Conservation (phyloP, 2,797 vertebrate species). For the Anguilla pacifica region DNA sequence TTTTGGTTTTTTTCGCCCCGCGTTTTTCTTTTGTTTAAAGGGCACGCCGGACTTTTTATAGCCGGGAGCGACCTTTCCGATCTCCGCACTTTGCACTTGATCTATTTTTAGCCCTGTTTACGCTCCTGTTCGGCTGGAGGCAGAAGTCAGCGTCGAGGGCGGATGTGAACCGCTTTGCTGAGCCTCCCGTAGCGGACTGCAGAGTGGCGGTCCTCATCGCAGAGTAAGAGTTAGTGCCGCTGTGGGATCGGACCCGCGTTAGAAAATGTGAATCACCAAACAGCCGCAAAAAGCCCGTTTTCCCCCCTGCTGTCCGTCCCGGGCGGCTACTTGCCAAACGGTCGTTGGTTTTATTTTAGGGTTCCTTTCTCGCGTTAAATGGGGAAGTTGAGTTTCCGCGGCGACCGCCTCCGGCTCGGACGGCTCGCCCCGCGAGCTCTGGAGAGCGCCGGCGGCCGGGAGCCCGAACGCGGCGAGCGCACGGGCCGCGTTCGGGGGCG, state of each 20-base stretch:
- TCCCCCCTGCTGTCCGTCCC: not conserved
- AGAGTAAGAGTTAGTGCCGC: not conserved
- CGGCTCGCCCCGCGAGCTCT: not conserved
- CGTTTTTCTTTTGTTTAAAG: slow-evolving; percentile 29
- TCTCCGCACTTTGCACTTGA: slow-evolving; percentile 23
- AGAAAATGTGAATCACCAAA: not conserved
- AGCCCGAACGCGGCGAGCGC: not conserved
- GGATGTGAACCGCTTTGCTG: not conserved
- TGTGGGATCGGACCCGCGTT: not conserved
- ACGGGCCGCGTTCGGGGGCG: not conserved
- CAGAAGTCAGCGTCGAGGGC: slow-evolving; percentile 1
- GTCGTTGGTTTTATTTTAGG: not conserved
- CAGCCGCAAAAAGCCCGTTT: not conserved
- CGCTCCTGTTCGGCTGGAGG: slow-evolving; percentile 3
- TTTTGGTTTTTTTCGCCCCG: slow-evolving; percentile 6
- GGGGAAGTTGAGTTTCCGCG: not conserved
- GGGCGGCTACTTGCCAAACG: not conserved
- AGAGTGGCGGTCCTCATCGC: not conserved
- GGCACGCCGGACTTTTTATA: slow-evolving; percentile 27
- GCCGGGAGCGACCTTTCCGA: slow-evolving; percentile 31
- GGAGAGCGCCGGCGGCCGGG: too few relatives aligned
- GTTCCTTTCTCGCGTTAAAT: not conserved
- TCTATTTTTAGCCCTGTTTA: slow-evolving; percentile 40
- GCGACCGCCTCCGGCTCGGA: not conserved
- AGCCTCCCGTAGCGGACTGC: not conserved